Conservation (phyloP, 2,888 invertebrate species). For the Agriopis marginaria region DNA sequence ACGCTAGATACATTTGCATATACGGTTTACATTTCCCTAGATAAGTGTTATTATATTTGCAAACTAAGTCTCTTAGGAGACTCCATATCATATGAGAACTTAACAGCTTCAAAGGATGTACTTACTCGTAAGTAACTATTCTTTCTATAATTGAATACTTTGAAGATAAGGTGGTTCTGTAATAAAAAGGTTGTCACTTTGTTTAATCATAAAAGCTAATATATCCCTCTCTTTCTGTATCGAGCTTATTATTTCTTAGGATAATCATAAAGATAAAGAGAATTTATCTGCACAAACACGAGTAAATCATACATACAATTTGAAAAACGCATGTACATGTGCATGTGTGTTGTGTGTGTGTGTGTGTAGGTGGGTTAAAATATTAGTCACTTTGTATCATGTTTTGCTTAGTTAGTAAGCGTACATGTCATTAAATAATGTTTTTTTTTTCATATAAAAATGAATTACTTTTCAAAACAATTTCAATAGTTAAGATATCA, state of each 20-base stretch:
- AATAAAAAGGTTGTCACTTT: not conserved
- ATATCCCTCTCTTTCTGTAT: not conserved
- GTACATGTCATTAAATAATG: too few species aligned
- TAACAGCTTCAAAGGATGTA: slow-evolving; percentile 1
- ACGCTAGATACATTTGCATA: slow-evolving; percentile 26
- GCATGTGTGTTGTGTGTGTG: too few species aligned
- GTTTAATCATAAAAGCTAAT: not conserved
- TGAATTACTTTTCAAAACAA: too few species aligned
- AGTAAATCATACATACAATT: not conserved
- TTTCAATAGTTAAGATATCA: too few species aligned
- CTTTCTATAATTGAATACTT: slow-evolving; percentile 3
- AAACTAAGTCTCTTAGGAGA: slow-evolving; percentile 11
- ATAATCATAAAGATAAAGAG: too few species aligned
- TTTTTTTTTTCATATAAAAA: too few species aligned
- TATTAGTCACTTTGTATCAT: too few species aligned
- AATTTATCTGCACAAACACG: not conserved
- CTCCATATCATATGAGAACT: slow-evolving; percentile 22
- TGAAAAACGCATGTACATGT: too few species aligned
- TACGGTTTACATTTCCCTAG: slow-evolving; percentile 8
- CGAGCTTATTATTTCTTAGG: not conserved
- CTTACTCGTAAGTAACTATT: not conserved
- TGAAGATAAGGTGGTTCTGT: not conserved
- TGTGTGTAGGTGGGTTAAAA: too few species aligned
- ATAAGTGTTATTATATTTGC: slow-evolving; percentile 15
- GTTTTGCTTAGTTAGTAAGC: too few species aligned